A percentile compares a stretch with the other conserved stretches of the same genome.
Conservation (phyloP, 2,888 invertebrate species). For the Venusia cambrica region DNA sequence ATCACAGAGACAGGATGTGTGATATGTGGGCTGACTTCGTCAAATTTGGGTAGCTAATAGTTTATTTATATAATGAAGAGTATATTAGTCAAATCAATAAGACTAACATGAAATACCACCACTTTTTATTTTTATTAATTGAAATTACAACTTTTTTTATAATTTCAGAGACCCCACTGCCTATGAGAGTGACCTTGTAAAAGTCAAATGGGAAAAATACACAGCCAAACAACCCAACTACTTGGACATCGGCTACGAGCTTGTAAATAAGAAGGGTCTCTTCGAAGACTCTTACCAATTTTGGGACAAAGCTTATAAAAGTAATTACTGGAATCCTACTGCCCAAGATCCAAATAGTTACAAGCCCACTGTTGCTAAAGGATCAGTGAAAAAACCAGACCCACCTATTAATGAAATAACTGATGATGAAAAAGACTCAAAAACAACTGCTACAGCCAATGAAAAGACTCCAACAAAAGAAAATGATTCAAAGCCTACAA, state of each 20-base stretch:
- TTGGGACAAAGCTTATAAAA: constrained; percentile 61
- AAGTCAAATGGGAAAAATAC: constrained; percentile 56
- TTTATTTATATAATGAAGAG: background rate
- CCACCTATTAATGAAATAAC: no score
- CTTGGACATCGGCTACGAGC: constrained; percentile 50
- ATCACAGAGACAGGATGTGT: constrained; percentile 60
- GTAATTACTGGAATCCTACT: constrained; percentile 58
- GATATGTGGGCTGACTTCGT: constrained; percentile 69
- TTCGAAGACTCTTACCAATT: constrained; percentile 50
- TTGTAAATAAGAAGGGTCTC: constrained; percentile 49
- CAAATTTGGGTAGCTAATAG: constrained; percentile 58
- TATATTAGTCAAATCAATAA: no score
- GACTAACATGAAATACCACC: no score
- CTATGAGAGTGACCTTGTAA: constrained; percentile 54
- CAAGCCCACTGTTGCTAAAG: constrained; percentile 13
- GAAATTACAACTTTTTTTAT: no score
- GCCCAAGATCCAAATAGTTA: constrained; percentile 30
- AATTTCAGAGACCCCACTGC: constrained; percentile 64
- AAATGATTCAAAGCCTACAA: constrained; percentile 17
- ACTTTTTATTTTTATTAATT: constrained; percentile 5
- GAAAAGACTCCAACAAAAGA: no score
- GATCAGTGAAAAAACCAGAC: no score
- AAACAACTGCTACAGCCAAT: no score
- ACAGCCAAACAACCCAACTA: constrained; percentile 51
- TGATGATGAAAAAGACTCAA: no score